Percentiles rank a stretch among this genome's conserved stretches.
Evolutionary conservation across 2,888 invertebrate species (phyloP).

Genomic region (Liodrosophila aerea): DNA sequence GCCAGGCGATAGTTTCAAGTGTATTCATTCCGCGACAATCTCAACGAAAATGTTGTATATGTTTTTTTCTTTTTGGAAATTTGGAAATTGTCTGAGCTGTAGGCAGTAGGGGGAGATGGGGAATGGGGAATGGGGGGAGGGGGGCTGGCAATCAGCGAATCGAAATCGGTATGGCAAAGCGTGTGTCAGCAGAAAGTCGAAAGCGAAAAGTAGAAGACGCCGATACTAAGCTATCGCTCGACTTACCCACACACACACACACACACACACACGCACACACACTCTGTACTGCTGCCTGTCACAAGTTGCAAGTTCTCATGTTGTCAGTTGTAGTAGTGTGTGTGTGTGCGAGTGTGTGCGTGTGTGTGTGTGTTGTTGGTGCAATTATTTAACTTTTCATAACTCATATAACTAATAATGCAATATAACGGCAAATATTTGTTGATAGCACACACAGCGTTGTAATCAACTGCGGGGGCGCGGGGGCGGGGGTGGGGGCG

Average conservation of each 20-base stretch:
- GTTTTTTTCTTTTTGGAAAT: not conserved
- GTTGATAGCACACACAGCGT: conserved; percentile 53
- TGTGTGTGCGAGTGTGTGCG: conserved; percentile 4
- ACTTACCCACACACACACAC: too few relatives aligned
- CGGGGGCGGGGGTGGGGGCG: not conserved
- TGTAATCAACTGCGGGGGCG: conserved; percentile 26
- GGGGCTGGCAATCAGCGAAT: conserved; percentile 56
- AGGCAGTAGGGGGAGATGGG: not conserved
- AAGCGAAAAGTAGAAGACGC: conserved; percentile 5
- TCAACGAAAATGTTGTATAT: not conserved
- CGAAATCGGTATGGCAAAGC: conserved; percentile 43
- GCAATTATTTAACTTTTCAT: conserved; percentile 73
- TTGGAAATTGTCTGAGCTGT: not conserved
- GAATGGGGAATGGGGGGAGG: not conserved
- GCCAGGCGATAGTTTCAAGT: too few relatives aligned
- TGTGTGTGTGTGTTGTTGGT: conserved; percentile 20
- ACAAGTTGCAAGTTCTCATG: conserved; percentile 31
- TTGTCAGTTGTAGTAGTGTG: not conserved
- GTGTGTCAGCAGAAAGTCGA: conserved; percentile 60
- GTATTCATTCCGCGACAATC: too few relatives aligned
- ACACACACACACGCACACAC: too few relatives aligned
- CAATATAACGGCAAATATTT: conserved; percentile 70
- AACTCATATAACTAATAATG: conserved; percentile 70
- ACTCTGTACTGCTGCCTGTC: conserved; percentile 29
- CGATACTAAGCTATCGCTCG: too few relatives aligned